A percentile compares a stretch with the other conserved stretches of the same genome.
phyloP scores from a whole-genome alignment of 2,113 vertebrate genomes.

The Leucopternis melanops region DNA sequence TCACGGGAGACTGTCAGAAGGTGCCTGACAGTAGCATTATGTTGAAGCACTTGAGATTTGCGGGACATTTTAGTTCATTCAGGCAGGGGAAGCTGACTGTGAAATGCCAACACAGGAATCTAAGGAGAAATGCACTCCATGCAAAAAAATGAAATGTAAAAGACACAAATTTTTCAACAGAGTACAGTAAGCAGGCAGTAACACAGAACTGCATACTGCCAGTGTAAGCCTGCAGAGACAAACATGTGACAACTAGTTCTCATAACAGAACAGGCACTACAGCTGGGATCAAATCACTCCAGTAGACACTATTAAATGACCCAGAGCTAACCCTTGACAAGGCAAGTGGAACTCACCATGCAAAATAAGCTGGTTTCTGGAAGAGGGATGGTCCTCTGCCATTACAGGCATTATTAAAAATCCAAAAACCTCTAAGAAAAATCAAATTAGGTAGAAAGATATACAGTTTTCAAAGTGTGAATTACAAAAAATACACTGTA shows the following conservation, averaged over 20 bases:
- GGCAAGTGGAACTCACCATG: rapidly evolving
- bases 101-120: not conserved
- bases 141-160: not conserved
- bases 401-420: not conserved
- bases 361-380: not conserved
- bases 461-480: not conserved
- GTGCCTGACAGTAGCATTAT: not conserved
- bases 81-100: not conserved
- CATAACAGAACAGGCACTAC: not conserved
- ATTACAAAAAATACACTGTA: not conserved
- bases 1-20: not conserved
- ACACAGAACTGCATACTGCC: not conserved
- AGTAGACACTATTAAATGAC: not conserved
- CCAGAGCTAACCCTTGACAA: not conserved
- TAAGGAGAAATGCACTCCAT: not conserved
- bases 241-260: not conserved
- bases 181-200: not conserved
- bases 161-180: not conserved
- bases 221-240: not conserved
- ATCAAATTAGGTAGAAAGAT: not conserved
- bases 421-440: not conserved
- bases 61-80: not conserved
- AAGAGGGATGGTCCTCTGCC: not conserved
- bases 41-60: not conserved
- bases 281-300: not conserved